A percentile compares a stretch with the other conserved stretches of the same genome.
Conservation (phyloP, 2,797 vertebrate species). For the Microchirus variegatus region DNA sequence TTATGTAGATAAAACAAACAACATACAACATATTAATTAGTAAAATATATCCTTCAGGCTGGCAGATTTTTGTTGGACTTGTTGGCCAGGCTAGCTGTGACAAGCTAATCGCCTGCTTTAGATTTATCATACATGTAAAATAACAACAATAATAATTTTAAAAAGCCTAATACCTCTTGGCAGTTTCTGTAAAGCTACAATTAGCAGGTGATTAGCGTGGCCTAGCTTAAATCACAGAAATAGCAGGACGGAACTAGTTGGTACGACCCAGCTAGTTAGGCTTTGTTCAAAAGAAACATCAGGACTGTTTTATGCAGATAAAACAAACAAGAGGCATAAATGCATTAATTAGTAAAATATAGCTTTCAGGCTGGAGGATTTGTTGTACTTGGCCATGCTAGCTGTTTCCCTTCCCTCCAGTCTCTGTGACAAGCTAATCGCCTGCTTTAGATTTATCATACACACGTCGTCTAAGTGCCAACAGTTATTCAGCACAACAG, state of each 20-base stretch:
- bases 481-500: not conserved
- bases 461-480: not conserved
- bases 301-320: not conserved
- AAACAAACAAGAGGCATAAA: not conserved
- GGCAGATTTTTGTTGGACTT: not conserved
- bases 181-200: too few species aligned
- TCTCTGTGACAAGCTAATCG: not conserved
- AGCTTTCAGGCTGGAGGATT: not conserved
- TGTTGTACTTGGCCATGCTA: not conserved
- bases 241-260: too few species aligned
- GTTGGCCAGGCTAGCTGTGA: not conserved
- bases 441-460: not conserved
- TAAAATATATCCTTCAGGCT: not conserved
- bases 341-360: not conserved
- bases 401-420: not conserved
- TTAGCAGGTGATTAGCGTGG: too few species aligned
- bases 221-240: too few species aligned
- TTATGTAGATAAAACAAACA: not conserved
- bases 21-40: not conserved
- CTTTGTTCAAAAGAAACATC: too few species aligned
- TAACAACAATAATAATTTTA: too few species aligned
- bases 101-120: not conserved
- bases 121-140: not conserved
- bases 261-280: too few species aligned
- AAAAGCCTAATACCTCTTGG: too few species aligned